These are phyloP conservation scores for Athene cunicularia DNA, from an alignment of 2,113 vertebrate genomes.

Conservation along the genomic window DNA sequence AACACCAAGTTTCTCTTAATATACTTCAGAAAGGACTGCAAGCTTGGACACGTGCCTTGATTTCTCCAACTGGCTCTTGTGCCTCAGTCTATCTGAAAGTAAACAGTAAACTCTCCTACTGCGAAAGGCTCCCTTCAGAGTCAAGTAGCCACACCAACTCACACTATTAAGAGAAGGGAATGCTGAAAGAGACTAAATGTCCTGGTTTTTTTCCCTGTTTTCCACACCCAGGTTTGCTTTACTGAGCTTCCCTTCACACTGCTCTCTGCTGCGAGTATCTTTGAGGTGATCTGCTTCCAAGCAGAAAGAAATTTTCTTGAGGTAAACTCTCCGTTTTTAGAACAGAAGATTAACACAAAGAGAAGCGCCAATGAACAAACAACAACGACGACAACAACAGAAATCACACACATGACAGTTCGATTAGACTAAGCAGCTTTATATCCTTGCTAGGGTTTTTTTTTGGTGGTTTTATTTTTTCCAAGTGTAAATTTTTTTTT, in stretches of 20 bases:
- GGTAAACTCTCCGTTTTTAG: conserved; percentile 75
- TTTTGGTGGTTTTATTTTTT: not conserved
- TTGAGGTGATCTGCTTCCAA: conserved; percentile 68
- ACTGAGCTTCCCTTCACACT: conserved; percentile 5
- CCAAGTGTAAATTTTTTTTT: not conserved
- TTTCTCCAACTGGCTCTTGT: not conserved
- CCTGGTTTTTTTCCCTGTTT: not conserved
- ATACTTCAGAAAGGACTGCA: not conserved
- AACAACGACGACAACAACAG: not conserved
- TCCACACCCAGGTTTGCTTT: not conserved
- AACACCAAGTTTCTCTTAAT: conserved; percentile 14
- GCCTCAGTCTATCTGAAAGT: not conserved
- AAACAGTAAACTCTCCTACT: not conserved
- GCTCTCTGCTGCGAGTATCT: not conserved
- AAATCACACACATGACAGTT: conserved; percentile 28
- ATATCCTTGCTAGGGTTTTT: not conserved
- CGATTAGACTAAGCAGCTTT: conserved; percentile 35
- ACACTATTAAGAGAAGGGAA: not conserved
- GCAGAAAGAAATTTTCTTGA: conserved; percentile 72
- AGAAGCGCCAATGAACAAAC: conserved; percentile 6
- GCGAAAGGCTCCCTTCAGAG: not conserved
- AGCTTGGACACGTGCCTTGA: not conserved
- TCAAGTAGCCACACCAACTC: not conserved
- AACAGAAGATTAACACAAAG: conserved; percentile 50
- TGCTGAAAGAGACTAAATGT: not conserved